Evolutionary conservation across 1,140 invertebrate species (phyloP), one percentile per base, ranked within the genome.

Genomic region (Tenebrio molitor): DNA sequence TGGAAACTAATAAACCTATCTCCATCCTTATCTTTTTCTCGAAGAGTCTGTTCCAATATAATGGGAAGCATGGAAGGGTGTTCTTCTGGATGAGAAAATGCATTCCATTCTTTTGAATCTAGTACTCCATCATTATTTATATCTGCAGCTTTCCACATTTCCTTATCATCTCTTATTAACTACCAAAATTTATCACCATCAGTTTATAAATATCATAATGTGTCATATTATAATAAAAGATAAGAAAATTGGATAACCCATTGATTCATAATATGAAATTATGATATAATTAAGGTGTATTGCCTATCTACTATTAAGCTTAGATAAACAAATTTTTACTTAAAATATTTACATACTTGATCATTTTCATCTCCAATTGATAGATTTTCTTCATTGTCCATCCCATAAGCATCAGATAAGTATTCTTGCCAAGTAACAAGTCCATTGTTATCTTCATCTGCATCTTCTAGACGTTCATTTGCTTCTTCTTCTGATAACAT

Each of bases 11-110:
- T 90, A 71, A 83, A 84, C 0, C 93, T 94, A 87, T 99, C 96
- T 21, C 89, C 87, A 83, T 98, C 90, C 21, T 76, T 85, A 84
- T 99, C 97, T 83, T 95, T 95, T 67, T 97, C 94, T 1, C 89
- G 83, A 67, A 98, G 84, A 0, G 93, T 94, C 82, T 96, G 93
- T 78, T 93, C 87, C 64, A 98, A 83, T 72, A 98, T 89, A 62
- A 93, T 84, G 16, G 91, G 88, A 77, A 95, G 88, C 97, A 99
- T 99, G 78, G 90, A 88, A 34, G 91, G 89, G 84, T 94, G 92
- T 83, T 99, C 96, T 84, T 98, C 96, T 0, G 97, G 97, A 85
- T 97, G 96, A 34, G 93, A 91, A 81, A 98, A 99, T 5, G 92
- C 89, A 77, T 93, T 85, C 85, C 95, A 98, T 85, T 99, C 97